Evolutionary conservation across 2,888 invertebrate species (phyloP), one percentile per base, ranked within the genome.

Genomic region (Proisotoma minuta): DNA sequence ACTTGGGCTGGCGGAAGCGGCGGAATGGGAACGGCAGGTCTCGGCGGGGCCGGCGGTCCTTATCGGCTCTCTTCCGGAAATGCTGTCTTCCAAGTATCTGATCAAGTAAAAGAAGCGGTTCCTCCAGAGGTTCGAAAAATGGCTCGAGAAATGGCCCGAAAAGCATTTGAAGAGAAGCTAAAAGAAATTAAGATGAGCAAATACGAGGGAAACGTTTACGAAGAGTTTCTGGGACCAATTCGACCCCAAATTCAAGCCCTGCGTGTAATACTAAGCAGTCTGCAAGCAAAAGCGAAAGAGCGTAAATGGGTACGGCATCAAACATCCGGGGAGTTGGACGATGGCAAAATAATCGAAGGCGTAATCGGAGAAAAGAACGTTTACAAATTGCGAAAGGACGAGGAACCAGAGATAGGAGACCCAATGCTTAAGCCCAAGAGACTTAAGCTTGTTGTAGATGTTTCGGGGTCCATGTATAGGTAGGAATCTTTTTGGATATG

Each of bases 391-490:
- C 81, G 95, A 40, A 83, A 87, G 2, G 92, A 93, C 69, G 87
- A 89, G 69, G 88, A 90, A 75, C 93, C 95, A 0, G 93, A 94
- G 77, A 82, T 89, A 12, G 96, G 95, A 51, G 83, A 90, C 22
- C 89, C 90, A 0, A 91, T 91, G 67, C 84, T 88, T 68, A 89
- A 88, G 75, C 94, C 97, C 2, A 98, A 97, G 78, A 81, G 91
- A 2, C 80, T 96, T 48, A 83, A 89, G 60, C 81, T 96, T 0
- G 86, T 96, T 0, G 86, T 92, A 0, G 98, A 98, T 78, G 94
- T 96, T 0, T 95, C 94, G 1, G 97, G 96, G 2, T 94, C 93
- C 70, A 97, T 97, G 96, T 97, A 97, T 76, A 85, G 92, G 83
- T 85, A 74, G 63, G 70, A 59, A 40, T 56, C 8, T n/a, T n/a